Evolutionary conservation across 1,140 invertebrate species (phyloP).

Genomic region (Achroia grisella): DNA sequence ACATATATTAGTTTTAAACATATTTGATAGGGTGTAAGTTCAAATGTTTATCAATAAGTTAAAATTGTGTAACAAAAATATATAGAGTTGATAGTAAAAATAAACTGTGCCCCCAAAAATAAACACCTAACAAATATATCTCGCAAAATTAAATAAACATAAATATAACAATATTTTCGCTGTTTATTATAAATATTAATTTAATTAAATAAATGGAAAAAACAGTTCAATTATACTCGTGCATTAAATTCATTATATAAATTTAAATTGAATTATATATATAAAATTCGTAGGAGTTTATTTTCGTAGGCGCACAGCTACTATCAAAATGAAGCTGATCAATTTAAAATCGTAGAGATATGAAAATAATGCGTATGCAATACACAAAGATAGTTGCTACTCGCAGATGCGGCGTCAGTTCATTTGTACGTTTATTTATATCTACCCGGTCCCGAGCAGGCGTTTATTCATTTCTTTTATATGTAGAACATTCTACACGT

Average conservation of each 20-base stretch:
- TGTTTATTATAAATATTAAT: no score
- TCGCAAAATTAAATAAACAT: no score
- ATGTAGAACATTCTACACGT: slow-evolving; percentile 45
- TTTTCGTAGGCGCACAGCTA: no score
- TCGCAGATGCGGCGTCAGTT: slow-evolving; percentile 32
- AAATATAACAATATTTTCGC: no score
- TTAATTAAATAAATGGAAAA: no score
- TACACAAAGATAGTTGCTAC: slow-evolving; percentile 11
- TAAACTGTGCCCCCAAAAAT: neutral
- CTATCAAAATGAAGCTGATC: slow-evolving; percentile 5
- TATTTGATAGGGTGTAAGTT: slow-evolving; percentile 2
- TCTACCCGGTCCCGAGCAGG: slow-evolving; percentile 53
- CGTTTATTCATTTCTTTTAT: slow-evolving; percentile 39
- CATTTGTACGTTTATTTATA: slow-evolving; percentile 42
- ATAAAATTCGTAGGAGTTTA: neutral
- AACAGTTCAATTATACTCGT: no score
- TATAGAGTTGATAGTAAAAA: slow-evolving; percentile 10
- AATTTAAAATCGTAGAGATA: neutral
- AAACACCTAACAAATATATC: no score
- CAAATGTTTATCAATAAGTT: slow-evolving; percentile 13
- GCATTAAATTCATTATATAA: no score
- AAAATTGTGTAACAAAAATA: slow-evolving; percentile 7
- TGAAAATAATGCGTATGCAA: neutral
- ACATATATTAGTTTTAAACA: slow-evolving; percentile 7
- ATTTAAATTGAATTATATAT: no score